Evolutionary conservation across 2,888 invertebrate species (phyloP).

Genomic region (Thereva nobilitata): DNA sequence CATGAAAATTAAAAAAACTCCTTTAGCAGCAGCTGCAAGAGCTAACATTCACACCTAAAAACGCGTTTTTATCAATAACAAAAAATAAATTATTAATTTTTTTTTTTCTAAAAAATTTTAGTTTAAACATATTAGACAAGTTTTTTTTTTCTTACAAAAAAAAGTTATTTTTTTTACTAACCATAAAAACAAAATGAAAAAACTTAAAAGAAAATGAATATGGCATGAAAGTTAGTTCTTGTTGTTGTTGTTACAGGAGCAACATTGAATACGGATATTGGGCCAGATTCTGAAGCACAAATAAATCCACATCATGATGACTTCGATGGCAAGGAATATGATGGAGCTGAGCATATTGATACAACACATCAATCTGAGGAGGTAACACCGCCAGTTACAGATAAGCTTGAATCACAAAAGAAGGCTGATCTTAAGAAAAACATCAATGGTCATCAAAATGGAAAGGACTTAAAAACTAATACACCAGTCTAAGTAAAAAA

Average conservation of each 20-base stretch:
- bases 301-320: conserved; percentile 65
- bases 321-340: conserved; percentile 59
- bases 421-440: conserved; percentile 54
- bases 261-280: conserved; percentile 64
- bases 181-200: conserved; percentile 9
- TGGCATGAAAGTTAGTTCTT: conserved; percentile 58
- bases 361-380: conserved; percentile 56
- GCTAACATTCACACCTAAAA: conserved; percentile 45
- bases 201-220: conserved; percentile 8
- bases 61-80: neutral
- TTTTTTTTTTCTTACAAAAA: conserved; percentile 24
- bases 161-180: conserved; percentile 19
- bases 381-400: conserved; percentile 56
- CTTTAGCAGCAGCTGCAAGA: conserved; percentile 49
- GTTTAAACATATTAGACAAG: neutral
- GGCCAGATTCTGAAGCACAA: conserved; percentile 66
- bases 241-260: conserved; percentile 66
- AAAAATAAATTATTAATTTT: neutral
- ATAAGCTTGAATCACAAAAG: conserved; percentile 56
- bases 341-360: conserved; percentile 56
- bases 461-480: conserved; percentile 53
- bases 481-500: conserved; percentile 51
- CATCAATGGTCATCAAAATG: conserved; percentile 48
- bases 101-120: neutral
- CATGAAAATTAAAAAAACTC: neutral